Percentiles rank a stretch among this genome's conserved stretches.
phyloP scores from a whole-genome alignment of 1,140 invertebrate genomes.

The Apis mellifera region Amel_HAv3.1 CM009934.2:305001-305500 shows the following conservation, averaged over 20 bases:
- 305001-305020: no score
- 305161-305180: slow-evolving; percentile 33
- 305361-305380: background rate
- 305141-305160: background rate
- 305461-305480: background rate
- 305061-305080: no score
- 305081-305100: no score
- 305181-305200: no score
- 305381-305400: background rate
- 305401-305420: background rate
- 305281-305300: background rate
- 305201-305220: no score
- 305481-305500: background rate
- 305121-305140: background rate
- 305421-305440: background rate
- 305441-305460: background rate
- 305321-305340: no score
- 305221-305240: no score
- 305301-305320: background rate
- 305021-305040: no score
- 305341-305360: background rate
- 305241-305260: no score
- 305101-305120: background rate
- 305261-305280: background rate
- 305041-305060: no score